Evolutionary conservation across 2,797 vertebrate genomes (phyloP), one percentile per base, ranked within the genome.

Genomic region (Enteromius radiatus): DNA sequence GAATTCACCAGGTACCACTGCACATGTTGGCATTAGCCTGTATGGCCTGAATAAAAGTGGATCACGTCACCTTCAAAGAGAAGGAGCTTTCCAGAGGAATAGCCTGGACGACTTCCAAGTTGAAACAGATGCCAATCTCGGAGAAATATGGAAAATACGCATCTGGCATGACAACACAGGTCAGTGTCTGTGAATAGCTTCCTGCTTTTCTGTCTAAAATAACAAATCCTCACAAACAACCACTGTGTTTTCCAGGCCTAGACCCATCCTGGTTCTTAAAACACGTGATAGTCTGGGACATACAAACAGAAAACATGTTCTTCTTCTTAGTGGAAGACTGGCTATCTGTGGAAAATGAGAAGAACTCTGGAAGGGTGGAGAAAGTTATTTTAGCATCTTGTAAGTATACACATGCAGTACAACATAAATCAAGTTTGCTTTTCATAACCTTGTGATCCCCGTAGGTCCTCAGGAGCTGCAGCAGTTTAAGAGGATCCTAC

Each of bases 101-200:
- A 78, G 90, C 49, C 88, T 94, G 81, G 94, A 96, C 80, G 93
- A 94, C 85, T 96, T 96, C 89, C 94, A 95, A 78, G 65, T 96
- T 77, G 95, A 96, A 90, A 95, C 94, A 0, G 93, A 96, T 5
- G 87, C 90, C 84, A 94, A 90, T 88, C 85, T 96, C 78, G 93
- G 94, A 74, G 95, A 96, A 83, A 91, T 96, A 67, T 96, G 94
- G 95, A 96, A 96, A 91, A 95, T 96, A 61, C 91, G 92, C 47
- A 89, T 96, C 76, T 96, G 95, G 95, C 95, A 96, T 36, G 95
- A 96, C 84, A 96, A 96, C 90, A 96, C 96, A 84, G 95, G 95
- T 84, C 38, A 31, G 31, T 56, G 41, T 5, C 52, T 28, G 5
- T 41, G 68, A 26, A 73, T 14, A 19, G 11, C 45, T 65, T 54